Evolutionary conservation across 2,113 vertebrate genomes (phyloP).

Genomic region (Alosa alosa): DNA sequence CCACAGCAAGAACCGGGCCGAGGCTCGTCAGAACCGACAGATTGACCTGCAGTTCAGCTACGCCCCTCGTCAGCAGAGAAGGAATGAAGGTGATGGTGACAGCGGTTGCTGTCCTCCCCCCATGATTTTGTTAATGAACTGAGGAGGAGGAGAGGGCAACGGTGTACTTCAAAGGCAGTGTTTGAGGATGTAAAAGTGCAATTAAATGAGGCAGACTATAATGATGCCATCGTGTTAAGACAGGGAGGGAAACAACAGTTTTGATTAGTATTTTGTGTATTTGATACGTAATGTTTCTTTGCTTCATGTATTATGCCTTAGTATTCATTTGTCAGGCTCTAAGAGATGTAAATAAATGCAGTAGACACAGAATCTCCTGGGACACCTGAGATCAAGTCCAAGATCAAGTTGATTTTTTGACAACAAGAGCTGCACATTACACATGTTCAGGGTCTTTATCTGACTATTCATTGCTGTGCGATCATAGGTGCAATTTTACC

Average conservation of each 20-base stretch:
- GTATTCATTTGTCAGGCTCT: background rate
- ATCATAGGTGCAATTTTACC: background rate
- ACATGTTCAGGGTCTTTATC: background rate
- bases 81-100: conserved; percentile 77
- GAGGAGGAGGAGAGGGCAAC: background rate
- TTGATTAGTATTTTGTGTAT: too few species aligned
- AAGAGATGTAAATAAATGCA: too few species aligned
- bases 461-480: background rate
- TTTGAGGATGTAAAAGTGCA: too few species aligned
- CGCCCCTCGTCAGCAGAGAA: conserved; percentile 75
- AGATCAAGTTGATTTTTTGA: too few species aligned
- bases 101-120: background rate
- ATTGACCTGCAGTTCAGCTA: conserved; percentile 96
- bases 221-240: too few species aligned
- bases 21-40: conserved; percentile 94
- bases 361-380: too few species aligned
- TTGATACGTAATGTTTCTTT: too few species aligned
- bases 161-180: too few species aligned
- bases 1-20: conserved; percentile 93
- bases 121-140: background rate
- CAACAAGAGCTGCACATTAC: background rate
- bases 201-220: too few species aligned
- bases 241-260: too few species aligned
- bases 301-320: background rate
- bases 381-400: too few species aligned